phyloP scores from a whole-genome alignment of 2,113 vertebrate genomes.

The Melospiza georgiana region DNA sequence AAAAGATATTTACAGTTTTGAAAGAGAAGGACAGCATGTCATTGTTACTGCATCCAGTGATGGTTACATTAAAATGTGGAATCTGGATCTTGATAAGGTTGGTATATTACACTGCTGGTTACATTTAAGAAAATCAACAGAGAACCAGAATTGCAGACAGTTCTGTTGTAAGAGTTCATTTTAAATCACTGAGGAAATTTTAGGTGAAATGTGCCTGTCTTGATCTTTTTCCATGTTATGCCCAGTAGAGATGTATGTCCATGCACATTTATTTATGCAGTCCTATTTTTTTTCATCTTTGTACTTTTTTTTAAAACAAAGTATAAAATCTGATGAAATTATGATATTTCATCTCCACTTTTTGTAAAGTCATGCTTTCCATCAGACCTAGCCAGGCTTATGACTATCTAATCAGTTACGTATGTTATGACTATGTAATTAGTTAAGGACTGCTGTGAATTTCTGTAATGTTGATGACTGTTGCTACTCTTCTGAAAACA shows the following conservation, averaged over 20 bases:
- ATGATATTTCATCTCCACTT: not conserved
- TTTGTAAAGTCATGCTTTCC: not conserved
- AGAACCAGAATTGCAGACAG: not conserved
- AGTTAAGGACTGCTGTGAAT: not conserved
- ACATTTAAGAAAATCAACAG: not conserved
- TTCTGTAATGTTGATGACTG: not conserved
- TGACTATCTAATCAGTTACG: not conserved
- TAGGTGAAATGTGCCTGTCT: not conserved
- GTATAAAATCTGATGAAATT: not conserved
- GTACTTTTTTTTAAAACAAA: not conserved
- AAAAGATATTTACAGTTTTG: constrained; percentile 87
- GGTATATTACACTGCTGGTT: not conserved
- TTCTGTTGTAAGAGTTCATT: not conserved
- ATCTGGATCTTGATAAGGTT: constrained; percentile 82
- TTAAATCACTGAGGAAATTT: not conserved
- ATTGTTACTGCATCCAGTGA: constrained; percentile 94
- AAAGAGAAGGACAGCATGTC: constrained; percentile 77
- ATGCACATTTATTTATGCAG: not conserved
- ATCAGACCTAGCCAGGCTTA: not conserved
- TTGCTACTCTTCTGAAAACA: not conserved
- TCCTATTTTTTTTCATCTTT: not conserved
- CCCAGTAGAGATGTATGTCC: not conserved
- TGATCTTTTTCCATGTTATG: not conserved
- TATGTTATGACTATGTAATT: not conserved
- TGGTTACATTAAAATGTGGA: constrained; percentile 95